Percentiles rank a stretch among this genome's conserved stretches.
Evolutionary conservation across 2,888 invertebrate genomes (phyloP).

Genomic region (Azorinus chamasolen): DNA sequence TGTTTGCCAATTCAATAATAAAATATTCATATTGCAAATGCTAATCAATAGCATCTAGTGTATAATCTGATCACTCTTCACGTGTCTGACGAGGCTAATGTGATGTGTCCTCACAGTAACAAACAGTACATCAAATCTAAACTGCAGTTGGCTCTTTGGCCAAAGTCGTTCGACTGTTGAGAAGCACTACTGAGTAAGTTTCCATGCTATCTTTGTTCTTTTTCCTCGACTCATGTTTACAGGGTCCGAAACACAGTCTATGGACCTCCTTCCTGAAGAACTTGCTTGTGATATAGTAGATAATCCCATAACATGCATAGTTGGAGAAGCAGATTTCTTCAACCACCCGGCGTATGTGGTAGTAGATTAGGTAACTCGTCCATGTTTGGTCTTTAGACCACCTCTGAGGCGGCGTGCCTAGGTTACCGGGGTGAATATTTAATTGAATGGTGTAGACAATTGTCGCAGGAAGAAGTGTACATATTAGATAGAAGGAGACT

Average conservation of each 20-base stretch:
- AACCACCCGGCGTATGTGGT: constrained; percentile 75
- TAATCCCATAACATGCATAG: constrained; percentile 85
- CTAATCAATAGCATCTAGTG: no score
- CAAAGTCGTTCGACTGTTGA: no score
- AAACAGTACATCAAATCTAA: no score
- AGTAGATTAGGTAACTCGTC: constrained; percentile 81
- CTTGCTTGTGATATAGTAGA: constrained; percentile 84
- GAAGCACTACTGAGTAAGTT: no score
- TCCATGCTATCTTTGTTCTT: no score
- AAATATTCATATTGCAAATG: no score
- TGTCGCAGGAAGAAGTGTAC: constrained; percentile 85
- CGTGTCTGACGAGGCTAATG: no score
- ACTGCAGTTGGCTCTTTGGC: no score
- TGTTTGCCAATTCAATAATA: no score
- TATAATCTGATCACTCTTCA: no score
- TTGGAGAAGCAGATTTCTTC: constrained; percentile 84
- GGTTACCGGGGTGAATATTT: constrained; percentile 72
- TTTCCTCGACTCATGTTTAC: no score
- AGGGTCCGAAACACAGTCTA: constrained; percentile 22
- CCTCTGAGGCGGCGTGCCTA: constrained; percentile 62
- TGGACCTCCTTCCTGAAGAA: constrained; percentile 81
- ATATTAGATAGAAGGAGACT: constrained; percentile 86
- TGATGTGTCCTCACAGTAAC: no score
- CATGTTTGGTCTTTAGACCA: constrained; percentile 77
- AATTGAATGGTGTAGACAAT: constrained; percentile 81